These are phyloP conservation scores for Pomatorhinus ruficollis DNA, from an alignment of 2,113 vertebrate species.

Conservation along the genomic window DNA sequence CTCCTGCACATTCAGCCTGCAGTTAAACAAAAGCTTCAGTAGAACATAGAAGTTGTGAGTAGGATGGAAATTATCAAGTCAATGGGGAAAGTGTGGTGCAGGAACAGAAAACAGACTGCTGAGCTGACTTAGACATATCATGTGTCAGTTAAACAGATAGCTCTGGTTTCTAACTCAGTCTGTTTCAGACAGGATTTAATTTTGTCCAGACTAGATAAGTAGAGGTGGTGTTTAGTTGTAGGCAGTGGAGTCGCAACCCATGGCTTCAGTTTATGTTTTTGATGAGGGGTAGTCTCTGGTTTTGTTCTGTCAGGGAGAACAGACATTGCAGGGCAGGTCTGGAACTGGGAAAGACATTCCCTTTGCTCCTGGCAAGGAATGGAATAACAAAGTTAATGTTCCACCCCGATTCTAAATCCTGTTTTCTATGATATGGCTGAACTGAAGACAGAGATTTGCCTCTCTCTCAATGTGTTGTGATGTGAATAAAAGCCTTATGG, in stretches of 20 bases:
- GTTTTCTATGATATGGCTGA: neutral
- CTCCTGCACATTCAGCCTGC: neutral
- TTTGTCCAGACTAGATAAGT: neutral
- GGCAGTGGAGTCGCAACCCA: neutral
- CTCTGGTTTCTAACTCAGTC: neutral
- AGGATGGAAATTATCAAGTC: constrained; percentile 15
- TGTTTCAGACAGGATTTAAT: constrained; percentile 1
- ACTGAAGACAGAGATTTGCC: neutral
- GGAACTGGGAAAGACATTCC: neutral
- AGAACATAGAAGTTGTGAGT: neutral
- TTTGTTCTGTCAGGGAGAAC: neutral
- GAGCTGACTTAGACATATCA: neutral
- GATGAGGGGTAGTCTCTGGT: neutral
- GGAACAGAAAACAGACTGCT: constrained; percentile 33
- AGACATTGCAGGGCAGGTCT: neutral
- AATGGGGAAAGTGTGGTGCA: neutral
- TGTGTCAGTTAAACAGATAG: constrained; percentile 25
- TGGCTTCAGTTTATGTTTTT: neutral
- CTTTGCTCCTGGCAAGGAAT: neutral
- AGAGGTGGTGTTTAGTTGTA: neutral
- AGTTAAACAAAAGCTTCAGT: neutral
- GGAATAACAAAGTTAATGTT: neutral
- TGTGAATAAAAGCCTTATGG: neutral
- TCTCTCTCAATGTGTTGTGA: neutral
- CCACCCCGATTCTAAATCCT: fast-evolving